phyloP scores from a whole-genome alignment of 2,888 invertebrate genomes.

The Agrochola litura region DNA sequence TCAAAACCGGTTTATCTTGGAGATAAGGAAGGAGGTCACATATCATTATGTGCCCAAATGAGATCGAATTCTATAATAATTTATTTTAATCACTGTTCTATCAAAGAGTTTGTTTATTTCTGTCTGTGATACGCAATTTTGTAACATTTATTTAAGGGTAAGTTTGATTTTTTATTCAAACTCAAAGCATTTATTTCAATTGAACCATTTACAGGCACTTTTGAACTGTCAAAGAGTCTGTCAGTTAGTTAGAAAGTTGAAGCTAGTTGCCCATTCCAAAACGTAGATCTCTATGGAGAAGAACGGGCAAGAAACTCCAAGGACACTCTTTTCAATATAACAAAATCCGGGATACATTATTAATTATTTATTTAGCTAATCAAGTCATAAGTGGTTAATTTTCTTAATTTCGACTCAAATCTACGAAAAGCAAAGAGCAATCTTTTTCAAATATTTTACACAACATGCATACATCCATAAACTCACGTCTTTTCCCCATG shows the following conservation, averaged over 20 bases:
- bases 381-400: background rate
- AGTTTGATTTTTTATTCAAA: background rate
- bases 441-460: background rate
- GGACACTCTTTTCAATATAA: no score
- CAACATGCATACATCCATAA: no score
- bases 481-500: no score
- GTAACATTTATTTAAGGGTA: conserved; percentile 29
- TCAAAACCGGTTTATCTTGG: conserved; percentile 28
- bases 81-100: conserved; percentile 29
- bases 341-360: background rate
- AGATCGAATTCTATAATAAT: conserved; percentile 29
- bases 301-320: no score
- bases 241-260: no score
- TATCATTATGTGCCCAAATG: conserved; percentile 8
- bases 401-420: background rate
- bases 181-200: no score
- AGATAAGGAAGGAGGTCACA: conserved; percentile 44
- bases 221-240: no score
- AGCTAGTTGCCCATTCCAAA: no score
- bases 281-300: no score
- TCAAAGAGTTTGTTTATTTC: conserved; percentile 15
- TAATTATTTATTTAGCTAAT: background rate
- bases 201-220: no score
- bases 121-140: conserved; percentile 38
- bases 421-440: background rate